Conservation (phyloP, 2,888 invertebrate genomes). For the Oscheius sp. region DNA sequence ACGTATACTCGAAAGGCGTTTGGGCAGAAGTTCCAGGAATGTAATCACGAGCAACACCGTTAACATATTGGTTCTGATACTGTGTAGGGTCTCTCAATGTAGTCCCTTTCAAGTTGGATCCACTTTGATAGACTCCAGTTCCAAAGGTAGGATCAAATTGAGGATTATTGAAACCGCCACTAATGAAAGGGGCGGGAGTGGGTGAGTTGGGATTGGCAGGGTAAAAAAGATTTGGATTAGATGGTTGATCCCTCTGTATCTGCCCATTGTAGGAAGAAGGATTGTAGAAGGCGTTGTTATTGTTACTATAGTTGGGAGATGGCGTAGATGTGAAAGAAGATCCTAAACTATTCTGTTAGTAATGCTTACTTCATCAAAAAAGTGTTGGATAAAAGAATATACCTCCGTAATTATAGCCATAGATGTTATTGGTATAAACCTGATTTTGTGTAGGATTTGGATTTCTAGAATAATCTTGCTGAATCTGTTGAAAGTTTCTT, state of each 20-base stretch:
- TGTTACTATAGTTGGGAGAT: neutral
- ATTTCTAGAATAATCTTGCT: slow-evolving; percentile 20
- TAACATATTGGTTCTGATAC: neutral
- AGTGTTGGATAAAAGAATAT: neutral
- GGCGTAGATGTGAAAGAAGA: neutral
- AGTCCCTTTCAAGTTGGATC: slow-evolving; percentile 46
- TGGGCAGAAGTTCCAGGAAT: slow-evolving; percentile 11
- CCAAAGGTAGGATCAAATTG: slow-evolving; percentile 6
- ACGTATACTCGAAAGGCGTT: slow-evolving; percentile 12
- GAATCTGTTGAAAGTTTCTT: slow-evolving; percentile 53
- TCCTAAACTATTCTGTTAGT: slow-evolving; percentile 10
- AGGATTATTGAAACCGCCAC: too few species aligned
- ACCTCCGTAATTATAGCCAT: slow-evolving; percentile 27
- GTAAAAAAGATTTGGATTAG: slow-evolving; percentile 13
- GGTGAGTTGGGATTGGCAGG: slow-evolving; percentile 9
- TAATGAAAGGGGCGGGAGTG: neutral
- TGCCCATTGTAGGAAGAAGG: neutral
- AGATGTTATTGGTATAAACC: slow-evolving; percentile 25
- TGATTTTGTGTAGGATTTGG: slow-evolving; percentile 20
- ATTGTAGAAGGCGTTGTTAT: neutral
- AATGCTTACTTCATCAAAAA: neutral
- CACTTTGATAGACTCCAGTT: slow-evolving; percentile 32
- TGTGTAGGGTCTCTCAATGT: slow-evolving; percentile 37
- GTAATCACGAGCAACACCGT: slow-evolving; percentile 1
- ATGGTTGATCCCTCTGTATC: neutral